Percentiles rank a stretch among this genome's conserved stretches.
Evolutionary conservation across 2,113 vertebrate genomes (phyloP).

Genomic region (Ptyas mucosa): DNA sequence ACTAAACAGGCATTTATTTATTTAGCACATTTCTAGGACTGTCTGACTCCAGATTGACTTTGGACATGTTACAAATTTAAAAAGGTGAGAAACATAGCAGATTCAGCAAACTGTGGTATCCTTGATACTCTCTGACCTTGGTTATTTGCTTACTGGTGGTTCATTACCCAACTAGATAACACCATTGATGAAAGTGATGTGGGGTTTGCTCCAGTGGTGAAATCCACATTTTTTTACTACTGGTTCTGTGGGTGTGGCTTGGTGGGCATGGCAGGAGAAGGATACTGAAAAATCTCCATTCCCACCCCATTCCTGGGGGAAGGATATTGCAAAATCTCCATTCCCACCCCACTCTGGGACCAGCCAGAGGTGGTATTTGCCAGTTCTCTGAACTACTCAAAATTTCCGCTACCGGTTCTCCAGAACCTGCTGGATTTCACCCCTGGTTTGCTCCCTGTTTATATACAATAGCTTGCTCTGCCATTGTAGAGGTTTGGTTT

Average conservation of each 20-base stretch:
- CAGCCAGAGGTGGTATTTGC: no score
- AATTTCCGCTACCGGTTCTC: no score
- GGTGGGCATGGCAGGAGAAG: no score
- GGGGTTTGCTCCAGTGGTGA: neutral
- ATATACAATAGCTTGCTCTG: neutral
- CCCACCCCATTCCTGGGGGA: no score
- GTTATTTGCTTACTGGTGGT: neutral
- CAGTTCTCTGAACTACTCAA: no score
- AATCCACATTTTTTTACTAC: no score
- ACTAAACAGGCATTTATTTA: neutral
- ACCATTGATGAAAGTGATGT: neutral
- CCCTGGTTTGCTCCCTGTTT: neutral
- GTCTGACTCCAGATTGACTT: neutral
- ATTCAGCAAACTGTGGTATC: neutral
- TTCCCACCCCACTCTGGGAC: no score
- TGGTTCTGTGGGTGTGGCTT: no score
- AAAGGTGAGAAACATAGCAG: neutral
- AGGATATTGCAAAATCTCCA: no score
- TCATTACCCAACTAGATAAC: neutral
- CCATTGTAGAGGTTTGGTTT: neutral
- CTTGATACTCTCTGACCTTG: neutral
- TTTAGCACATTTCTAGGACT: neutral
- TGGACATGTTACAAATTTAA: neutral
- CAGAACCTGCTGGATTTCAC: no score
- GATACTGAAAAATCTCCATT: no score